Conservation (phyloP, 30 jellyfish, hydroid and myxozoan genomes). For the Hydra vulgaris region DNA sequence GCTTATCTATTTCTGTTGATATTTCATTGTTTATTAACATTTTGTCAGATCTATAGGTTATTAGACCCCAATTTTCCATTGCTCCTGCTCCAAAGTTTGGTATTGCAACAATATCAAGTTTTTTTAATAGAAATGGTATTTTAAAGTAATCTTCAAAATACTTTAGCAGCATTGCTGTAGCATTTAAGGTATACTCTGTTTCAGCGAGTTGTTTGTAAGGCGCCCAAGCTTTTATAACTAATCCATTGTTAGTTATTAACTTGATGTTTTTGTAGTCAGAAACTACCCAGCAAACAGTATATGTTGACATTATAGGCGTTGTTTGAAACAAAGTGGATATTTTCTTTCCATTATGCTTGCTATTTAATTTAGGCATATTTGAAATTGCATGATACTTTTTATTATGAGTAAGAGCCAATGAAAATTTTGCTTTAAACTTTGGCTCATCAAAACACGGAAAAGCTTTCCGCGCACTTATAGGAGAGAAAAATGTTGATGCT, state of each 20-base stretch:
- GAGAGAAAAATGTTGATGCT: conserved; percentile 80
- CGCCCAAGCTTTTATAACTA: conserved; percentile 69
- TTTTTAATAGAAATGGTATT: conserved; percentile 37
- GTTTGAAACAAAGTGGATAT: conserved; percentile 29
- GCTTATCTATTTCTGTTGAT: conserved; percentile 25
- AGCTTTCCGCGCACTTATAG: conserved; percentile 68
- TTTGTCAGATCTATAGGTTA: conserved; percentile 26
- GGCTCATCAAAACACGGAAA: conserved; percentile 98
- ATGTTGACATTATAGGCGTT: conserved; percentile 67
- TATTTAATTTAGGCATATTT: conserved; percentile 88
- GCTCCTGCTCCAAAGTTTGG: conserved; percentile 66
- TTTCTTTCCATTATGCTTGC: neutral
- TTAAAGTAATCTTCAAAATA: conserved; percentile 47
- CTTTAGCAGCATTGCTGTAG: conserved; percentile 40
- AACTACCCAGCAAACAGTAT: conserved; percentile 59
- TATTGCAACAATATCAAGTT: conserved; percentile 61
- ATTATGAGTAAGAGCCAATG: conserved; percentile 39
- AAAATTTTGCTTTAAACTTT: conserved; percentile 61
- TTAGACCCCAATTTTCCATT: conserved; percentile 95
- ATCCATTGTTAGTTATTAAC: conserved; percentile 22
- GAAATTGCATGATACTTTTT: conserved; percentile 56
- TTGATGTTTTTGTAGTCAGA: conserved; percentile 29
- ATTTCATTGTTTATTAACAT: conserved; percentile 18
- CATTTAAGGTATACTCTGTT: conserved; percentile 39
- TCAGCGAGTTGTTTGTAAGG: conserved; percentile 37